phyloP scores from a whole-genome alignment of 2,113 vertebrate genomes.

The Benitochromis conjunctus region DNA sequence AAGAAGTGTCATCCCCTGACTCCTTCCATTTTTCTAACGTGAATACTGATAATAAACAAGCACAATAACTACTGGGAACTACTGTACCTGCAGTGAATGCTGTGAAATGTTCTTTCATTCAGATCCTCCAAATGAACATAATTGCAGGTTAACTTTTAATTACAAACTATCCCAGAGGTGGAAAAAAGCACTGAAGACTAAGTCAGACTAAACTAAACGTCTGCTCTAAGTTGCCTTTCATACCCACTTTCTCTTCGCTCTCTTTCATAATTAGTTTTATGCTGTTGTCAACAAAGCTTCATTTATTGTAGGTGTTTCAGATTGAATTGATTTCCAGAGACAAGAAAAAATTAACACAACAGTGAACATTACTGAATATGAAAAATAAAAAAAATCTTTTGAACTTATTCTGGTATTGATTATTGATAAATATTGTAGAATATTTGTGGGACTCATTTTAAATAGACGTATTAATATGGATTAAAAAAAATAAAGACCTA shows the following conservation, averaged over 20 bases:
- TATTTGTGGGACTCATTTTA: not conserved
- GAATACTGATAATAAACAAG: not conserved
- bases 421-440: not conserved
- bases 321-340: not conserved
- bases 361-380: not conserved
- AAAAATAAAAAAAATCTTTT: not conserved
- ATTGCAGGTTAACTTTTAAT: not conserved
- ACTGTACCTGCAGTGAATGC: not conserved
- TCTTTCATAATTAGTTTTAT: not conserved
- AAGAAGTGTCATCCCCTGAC: not conserved
- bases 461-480: not conserved
- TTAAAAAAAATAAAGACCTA: not conserved
- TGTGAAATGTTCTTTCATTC: not conserved
- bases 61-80: not conserved
- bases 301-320: not conserved
- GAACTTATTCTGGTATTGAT: not conserved
- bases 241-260: not conserved
- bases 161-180: slow-evolving; percentile 1
- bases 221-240: not conserved
- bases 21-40: not conserved
- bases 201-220: not conserved
- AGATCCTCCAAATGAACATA: not conserved
- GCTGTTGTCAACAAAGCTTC: not conserved
- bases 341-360: not conserved
- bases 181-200: not conserved